Conservation (phyloP, 1,140 invertebrate genomes). For the Battus philenor region DNA sequence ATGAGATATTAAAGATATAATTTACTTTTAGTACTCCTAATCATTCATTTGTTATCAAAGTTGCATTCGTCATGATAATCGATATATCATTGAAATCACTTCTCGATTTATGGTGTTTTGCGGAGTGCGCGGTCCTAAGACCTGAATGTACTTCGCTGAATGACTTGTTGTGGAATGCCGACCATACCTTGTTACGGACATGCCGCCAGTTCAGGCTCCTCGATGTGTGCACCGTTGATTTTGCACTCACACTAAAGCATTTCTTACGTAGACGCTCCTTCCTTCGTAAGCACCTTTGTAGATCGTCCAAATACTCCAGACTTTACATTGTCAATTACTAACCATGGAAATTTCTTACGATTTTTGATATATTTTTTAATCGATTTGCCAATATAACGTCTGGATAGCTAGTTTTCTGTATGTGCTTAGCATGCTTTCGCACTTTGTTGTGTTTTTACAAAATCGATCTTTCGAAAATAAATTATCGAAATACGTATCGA, state of each 20-base stretch:
- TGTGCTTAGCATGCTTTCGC: slow-evolving; percentile 60
- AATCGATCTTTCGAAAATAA: neutral
- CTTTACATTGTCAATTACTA: slow-evolving; percentile 48
- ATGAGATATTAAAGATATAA: too few relatives aligned
- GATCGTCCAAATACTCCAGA: slow-evolving; percentile 67
- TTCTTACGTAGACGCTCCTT: slow-evolving; percentile 65
- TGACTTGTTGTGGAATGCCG: slow-evolving; percentile 66
- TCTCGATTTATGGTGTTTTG: too few relatives aligned
- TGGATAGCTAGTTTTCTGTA: slow-evolving; percentile 30
- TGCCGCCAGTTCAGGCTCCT: slow-evolving; percentile 32
- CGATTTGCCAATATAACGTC: slow-evolving; percentile 39
- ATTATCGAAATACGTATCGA: neutral
- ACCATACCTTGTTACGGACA: slow-evolving; percentile 33
- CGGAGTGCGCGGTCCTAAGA: slow-evolving; percentile 60
- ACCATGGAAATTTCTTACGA: too few relatives aligned
- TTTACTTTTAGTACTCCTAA: too few relatives aligned
- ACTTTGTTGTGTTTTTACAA: slow-evolving; percentile 43
- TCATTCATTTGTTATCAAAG: too few relatives aligned
- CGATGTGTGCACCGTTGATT: slow-evolving; percentile 66
- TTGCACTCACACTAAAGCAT: slow-evolving; percentile 56
- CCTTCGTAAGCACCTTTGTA: slow-evolving; percentile 73
- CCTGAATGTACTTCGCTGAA: slow-evolving; percentile 60
- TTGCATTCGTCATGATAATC: too few relatives aligned
- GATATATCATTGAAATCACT: slow-evolving; percentile 11
- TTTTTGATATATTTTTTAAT: neutral